Evolutionary conservation across 2,797 vertebrate genomes (phyloP), one percentile per base, ranked within the genome.

Genomic region (Lacerta viridis): DNA sequence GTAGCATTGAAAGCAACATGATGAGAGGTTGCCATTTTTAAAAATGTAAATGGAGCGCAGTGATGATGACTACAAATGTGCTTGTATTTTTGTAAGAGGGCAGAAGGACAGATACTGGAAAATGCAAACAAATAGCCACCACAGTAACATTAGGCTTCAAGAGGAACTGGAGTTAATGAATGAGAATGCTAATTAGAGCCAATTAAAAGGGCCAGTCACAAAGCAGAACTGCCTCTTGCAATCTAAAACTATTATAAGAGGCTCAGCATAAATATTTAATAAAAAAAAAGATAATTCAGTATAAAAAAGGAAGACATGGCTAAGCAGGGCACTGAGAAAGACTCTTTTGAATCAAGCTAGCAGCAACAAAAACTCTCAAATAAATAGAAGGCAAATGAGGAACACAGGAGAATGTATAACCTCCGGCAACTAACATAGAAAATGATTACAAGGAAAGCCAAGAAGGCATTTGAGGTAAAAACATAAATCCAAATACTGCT

Each of bases 21-120:
- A 69, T 55, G 36, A 43, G 29, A 27, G 50, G 11, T 13, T n/a
- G 7, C 3, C 6, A 43, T 9, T 46, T 29, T 18, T 1, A 33
- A 72, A 72, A 33, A 17, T 29, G 61, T 46, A 85, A 64, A 85
- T 41, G 71, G 39, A 86, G 41, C 13, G 43, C 39, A 25, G 36
- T 74, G 25, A 20, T n/a, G 13, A 33, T 36, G 75, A 29, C 61
- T 68, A 69, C 36, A 61, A 76, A 29, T 50, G 80, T 50, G 82
- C 66, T 87, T 74, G 23, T 87, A 80, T 76, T 87, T 50, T 83
- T 36, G n/a, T 87, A 66, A 29, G 39, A 66, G 18, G 20, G 39
- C 61, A 64, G 20, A 64, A 64, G 61, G 61, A 64, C 20, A 66
- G 50, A 75, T 41, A 46, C 3, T 74, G 39, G 41, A 55, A 87